Conservation (phyloP, 2,888 invertebrate species). For the Drosophila koepferae region DNA sequence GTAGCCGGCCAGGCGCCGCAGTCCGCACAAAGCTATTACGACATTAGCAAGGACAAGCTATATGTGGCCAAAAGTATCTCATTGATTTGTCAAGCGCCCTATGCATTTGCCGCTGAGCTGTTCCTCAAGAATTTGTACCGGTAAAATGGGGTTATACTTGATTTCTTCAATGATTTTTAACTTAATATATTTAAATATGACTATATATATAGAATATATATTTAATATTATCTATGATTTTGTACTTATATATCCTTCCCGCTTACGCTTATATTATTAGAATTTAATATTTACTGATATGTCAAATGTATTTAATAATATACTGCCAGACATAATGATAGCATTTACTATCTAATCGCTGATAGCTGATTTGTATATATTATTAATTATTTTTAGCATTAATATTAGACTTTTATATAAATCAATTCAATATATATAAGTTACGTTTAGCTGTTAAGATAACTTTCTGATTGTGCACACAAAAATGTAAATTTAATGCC, state of each 20-base stretch:
- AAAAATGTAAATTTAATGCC: background rate
- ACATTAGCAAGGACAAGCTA: constrained; percentile 96
- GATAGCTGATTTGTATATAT: background rate
- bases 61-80: constrained; percentile 98
- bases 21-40: constrained; percentile 94
- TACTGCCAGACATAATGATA: constrained; percentile 15
- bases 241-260: background rate
- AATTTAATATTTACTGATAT: background rate
- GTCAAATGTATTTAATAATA: background rate
- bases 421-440: constrained; percentile 2
- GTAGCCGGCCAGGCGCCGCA: constrained; percentile 91
- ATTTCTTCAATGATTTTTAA: background rate
- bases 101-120: constrained; percentile 93
- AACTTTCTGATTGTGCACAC: background rate
- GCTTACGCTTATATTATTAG: background rate
- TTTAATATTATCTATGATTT: background rate
- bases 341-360: constrained; percentile 5
- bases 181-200: background rate
- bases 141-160: constrained; percentile 85
- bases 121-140: constrained; percentile 95
- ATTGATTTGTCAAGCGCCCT: constrained; percentile 95
- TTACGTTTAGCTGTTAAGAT: background rate
- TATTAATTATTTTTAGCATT: background rate
- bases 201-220: too few relatives aligned
- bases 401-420: background rate